phyloP scores from a whole-genome alignment of 1,140 invertebrate genomes.

The Olivierus martensii region DNA sequence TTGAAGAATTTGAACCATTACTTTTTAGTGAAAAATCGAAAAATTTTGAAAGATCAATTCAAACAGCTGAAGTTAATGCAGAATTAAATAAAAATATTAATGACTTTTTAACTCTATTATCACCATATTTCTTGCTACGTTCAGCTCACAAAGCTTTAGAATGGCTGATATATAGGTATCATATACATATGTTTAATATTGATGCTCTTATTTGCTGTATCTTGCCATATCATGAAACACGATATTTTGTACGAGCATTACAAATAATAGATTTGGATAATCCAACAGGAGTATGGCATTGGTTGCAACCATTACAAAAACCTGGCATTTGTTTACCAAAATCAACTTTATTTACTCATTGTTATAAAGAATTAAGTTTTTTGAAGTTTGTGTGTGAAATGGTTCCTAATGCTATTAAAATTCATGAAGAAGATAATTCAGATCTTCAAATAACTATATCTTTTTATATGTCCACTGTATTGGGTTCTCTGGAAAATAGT shows the following conservation, averaged over 20 bases:
- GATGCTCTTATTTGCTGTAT: constrained; percentile 61
- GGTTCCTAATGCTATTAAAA: constrained; percentile 47
- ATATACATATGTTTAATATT: constrained; percentile 74
- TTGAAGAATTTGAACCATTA: constrained; percentile 53
- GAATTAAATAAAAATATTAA: constrained; percentile 59
- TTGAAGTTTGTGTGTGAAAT: constrained; percentile 57
- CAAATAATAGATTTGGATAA: constrained; percentile 54
- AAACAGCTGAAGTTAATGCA: constrained; percentile 55
- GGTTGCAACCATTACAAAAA: constrained; percentile 57
- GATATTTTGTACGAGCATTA: constrained; percentile 66
- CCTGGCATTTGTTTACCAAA: constrained; percentile 53
- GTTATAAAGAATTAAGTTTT: constrained; percentile 48
- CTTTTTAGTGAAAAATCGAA: constrained; percentile 60
- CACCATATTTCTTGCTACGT: constrained; percentile 73
- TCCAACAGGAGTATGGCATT: constrained; percentile 52
- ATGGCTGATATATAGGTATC: constrained; percentile 68
- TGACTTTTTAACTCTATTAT: constrained; percentile 61
- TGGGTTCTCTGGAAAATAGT: constrained; percentile 46
- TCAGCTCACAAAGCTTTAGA: constrained; percentile 77
- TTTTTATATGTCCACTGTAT: constrained; percentile 56
- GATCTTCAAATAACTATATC: constrained; percentile 52
- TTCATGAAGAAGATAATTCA: constrained; percentile 40
- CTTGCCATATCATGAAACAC: constrained; percentile 81
- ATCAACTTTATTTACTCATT: constrained; percentile 52
- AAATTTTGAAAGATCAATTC: constrained; percentile 61